Percentiles rank a stretch among this genome's conserved stretches.
Evolutionary conservation across 2,797 vertebrate genomes (phyloP).

Genomic region (Petrocephalus sullivani): DNA sequence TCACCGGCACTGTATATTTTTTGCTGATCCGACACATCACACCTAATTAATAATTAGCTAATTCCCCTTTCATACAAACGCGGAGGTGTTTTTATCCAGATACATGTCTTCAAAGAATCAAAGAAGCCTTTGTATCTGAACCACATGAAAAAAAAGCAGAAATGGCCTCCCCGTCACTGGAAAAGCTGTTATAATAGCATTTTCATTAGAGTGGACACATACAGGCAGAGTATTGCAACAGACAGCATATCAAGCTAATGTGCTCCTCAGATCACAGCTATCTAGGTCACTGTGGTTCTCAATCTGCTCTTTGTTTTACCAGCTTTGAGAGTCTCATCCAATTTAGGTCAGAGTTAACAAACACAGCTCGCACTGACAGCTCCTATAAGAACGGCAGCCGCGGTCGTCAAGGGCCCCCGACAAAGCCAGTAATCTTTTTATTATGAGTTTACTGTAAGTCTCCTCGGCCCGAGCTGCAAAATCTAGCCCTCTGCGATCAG

Average conservation of each 20-base stretch:
- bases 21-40: not conserved
- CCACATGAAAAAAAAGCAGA: not conserved
- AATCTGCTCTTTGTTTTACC: slow-evolving; percentile 64
- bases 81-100: slow-evolving; percentile 13
- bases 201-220: slow-evolving; percentile 51
- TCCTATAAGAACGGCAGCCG: slow-evolving; percentile 15
- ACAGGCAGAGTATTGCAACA: slow-evolving; percentile 48
- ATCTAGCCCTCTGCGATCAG: not conserved
- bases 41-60: not conserved
- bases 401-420: slow-evolving; percentile 32
- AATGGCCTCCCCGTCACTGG: slow-evolving; percentile 41
- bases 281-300: slow-evolving; percentile 67
- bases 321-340: slow-evolving; percentile 66
- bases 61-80: not conserved
- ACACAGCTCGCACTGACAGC: slow-evolving; percentile 37
- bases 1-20: not conserved
- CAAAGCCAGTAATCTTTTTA: slow-evolving; percentile 14
- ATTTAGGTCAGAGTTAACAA: slow-evolving; percentile 73
- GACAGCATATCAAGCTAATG: slow-evolving; percentile 56
- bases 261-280: slow-evolving; percentile 59
- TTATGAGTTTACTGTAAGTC: slow-evolving; percentile 8
- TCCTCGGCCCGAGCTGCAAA: not conserved
- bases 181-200: slow-evolving; percentile 51
- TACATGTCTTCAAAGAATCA: slow-evolving; percentile 19
- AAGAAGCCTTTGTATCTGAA: slow-evolving; percentile 8